Evolutionary conservation across 2,113 vertebrate species (phyloP).

Genomic region (Serinus canaria): DNA sequence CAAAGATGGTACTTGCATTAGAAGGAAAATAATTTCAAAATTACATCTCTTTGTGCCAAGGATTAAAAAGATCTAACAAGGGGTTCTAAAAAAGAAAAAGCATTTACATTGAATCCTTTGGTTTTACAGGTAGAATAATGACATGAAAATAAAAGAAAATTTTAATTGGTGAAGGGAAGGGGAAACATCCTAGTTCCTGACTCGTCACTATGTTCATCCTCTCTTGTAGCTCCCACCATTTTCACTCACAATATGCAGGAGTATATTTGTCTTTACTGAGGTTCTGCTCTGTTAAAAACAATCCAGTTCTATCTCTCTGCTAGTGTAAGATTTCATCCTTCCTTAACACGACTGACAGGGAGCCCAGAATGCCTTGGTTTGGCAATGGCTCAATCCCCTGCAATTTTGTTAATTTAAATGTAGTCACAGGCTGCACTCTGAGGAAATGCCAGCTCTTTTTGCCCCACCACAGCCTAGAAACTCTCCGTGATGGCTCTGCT

Average conservation of each 20-base stretch:
- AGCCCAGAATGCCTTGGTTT: not conserved
- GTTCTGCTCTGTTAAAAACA: not conserved
- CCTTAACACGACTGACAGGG: not conserved
- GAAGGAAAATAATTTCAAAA: constrained; percentile 52
- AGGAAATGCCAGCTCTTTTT: not conserved
- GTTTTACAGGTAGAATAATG: constrained; percentile 49
- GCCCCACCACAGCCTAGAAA: not conserved
- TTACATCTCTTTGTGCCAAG: constrained; percentile 23
- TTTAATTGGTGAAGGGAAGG: constrained; percentile 47
- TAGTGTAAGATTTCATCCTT: not conserved
- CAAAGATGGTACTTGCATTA: constrained; percentile 12
- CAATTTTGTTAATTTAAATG: not conserved
- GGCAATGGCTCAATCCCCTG: not conserved
- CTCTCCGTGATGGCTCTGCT: not conserved
- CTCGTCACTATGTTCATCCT: not conserved
- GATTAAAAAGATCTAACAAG: constrained; percentile 60
- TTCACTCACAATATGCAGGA: not conserved
- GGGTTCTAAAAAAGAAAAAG: constrained; percentile 13
- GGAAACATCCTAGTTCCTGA: not conserved
- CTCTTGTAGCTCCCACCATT: not conserved
- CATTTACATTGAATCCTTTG: constrained; percentile 31
- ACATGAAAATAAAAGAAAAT: constrained; percentile 33
- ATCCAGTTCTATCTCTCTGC: not conserved
- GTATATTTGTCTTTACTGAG: not conserved
- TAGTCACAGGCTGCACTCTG: not conserved